Evolutionary conservation across 2,113 vertebrate genomes (phyloP), one percentile per base, ranked within the genome.

Genomic region (Chaetura pelagica): DNA sequence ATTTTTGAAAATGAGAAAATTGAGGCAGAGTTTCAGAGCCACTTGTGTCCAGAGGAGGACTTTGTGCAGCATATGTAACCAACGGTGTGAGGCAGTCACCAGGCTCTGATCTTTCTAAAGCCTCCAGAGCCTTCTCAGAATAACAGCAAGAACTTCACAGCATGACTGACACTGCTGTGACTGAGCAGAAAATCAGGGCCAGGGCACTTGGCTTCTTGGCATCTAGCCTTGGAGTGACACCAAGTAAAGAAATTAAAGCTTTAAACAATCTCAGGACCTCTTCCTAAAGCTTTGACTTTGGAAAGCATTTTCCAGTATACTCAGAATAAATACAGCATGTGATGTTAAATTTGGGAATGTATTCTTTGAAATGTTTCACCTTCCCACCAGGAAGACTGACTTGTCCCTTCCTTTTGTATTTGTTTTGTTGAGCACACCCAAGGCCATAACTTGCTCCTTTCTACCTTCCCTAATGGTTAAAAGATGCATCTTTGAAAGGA

Each of bases 261-360:
- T 63, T 59, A 14, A 67, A 80, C 46, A n/a, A 67, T 7, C 19
- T 80, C 32, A 2, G 49, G 26, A 20, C 52, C n/a, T 89, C 46
- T 52, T 89, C 68, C 21, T 64, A 24, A 49, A 48, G 24, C 7
- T 75, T 42, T 20, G 51, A 32, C 11, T 34, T 19, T 29, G 46
- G 29, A 40, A 59, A 82, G 6, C 2, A 1, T 74, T 72, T 67
- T 54, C 62, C 48, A 52, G 0, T 15, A 26, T 2, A 24, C 29
- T 7, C 19, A 17, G 24, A 22, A 54, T 2, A 35, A 73, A 5
- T 12, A 7, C 3, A 18, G 32, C 32, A 12, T 0, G 0, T 0
- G 3, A 12, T 81, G 55, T 9, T 3, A 6, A 35, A 32, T 71
- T 67, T 84, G 30, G 27, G 69, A 26, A 34, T 7, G 13, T 35